Base-by-base conservation (phyloP, 1,140 invertebrate genomes). In the Cephus cinctus region DNA sequence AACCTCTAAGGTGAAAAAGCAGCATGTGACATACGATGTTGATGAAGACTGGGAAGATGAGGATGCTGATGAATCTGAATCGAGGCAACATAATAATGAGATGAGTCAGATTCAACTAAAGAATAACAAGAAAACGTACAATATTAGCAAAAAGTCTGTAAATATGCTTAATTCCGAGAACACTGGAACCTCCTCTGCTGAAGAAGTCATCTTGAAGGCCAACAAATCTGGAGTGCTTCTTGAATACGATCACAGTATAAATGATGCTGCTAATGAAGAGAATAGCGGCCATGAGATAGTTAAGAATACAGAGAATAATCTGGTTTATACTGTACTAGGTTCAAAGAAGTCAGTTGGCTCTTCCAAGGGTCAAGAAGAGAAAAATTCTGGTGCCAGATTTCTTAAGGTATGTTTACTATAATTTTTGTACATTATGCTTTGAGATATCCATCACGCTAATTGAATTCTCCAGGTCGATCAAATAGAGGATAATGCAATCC, bases 11-110 rank as follows among this genome's bases (percentile, higher is more conserved):
- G 46, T 8, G 54, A 48, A 2, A 45, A 54, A 11, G 25, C 12
- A 4, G 35, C 31, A 41, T 18, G 49, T 71, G 27, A 46, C 57
- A 1, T 76, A 76, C 18, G 68, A 75, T 48, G 59, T 65, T 2
- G 63, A 66, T 8, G 71, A 71, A 20, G 74, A 75, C 43, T 75
- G 73, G 73, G 66, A 73, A 32, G 69, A 75, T 16, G 72, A 74
- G 16, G 74, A 75, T 3, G 38, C 63, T 15, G 71, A 75, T 36
- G 14, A n/a, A n/a, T n/a, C n/a, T n/a, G n/a, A n/a, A n/a, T n/a
- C n/a, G n/a, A n/a, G 9, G 34, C 3, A 11, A 14, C 62, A 52
- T 25, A 60, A 47, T 15, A 8, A 11, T 15, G 14, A 5, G 62
- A 64, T 31, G 46, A 57, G 20, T 12, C 50, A 14, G 54, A 57